A percentile compares a stretch with the other conserved stretches of the same genome.
Conservation (phyloP, 2,888 invertebrate genomes). For the Dugesia japonica region DNA sequence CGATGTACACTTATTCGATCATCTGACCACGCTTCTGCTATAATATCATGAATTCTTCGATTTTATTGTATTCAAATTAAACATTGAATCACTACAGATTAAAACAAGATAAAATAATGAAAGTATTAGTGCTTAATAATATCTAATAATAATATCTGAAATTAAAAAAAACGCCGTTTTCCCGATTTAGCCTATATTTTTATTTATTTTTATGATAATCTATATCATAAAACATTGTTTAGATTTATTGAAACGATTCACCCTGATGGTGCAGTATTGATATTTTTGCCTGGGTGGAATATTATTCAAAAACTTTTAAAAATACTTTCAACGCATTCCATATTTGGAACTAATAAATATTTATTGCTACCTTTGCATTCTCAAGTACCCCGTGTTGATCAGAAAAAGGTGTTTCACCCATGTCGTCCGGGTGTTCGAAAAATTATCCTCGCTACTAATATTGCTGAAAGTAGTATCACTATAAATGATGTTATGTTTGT, state of each 20-base stretch:
- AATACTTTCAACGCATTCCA: conserved; percentile 60
- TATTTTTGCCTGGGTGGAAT: conserved; percentile 93
- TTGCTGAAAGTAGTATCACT: conserved; percentile 91
- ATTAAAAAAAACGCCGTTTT: too few species aligned
- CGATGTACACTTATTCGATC: too few species aligned
- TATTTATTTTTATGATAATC: too few species aligned
- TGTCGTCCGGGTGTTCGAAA: conserved; percentile 75
- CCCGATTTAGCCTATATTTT: too few species aligned
- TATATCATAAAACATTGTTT: too few species aligned
- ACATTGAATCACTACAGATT: too few species aligned
- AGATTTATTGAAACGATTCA: conserved; percentile 49
- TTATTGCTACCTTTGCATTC: conserved; percentile 82
- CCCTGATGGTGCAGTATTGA: conserved; percentile 67
- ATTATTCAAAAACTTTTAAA: conserved; percentile 77
- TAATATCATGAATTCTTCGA: too few species aligned
- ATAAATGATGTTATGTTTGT: conserved; percentile 96
- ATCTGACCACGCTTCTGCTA: too few species aligned
- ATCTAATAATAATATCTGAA: too few species aligned
- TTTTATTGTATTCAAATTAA: too few species aligned
- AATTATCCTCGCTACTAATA: conserved; percentile 87
- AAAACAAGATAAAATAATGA: too few species aligned
- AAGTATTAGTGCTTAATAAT: too few species aligned
- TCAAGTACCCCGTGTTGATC: conserved; percentile 83
- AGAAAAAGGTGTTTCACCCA: conserved; percentile 70
- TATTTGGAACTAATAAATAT: conserved; percentile 57